Evolutionary conservation across 2,888 invertebrate genomes (phyloP).

Genomic region (Drosophila kuntzei): DNA sequence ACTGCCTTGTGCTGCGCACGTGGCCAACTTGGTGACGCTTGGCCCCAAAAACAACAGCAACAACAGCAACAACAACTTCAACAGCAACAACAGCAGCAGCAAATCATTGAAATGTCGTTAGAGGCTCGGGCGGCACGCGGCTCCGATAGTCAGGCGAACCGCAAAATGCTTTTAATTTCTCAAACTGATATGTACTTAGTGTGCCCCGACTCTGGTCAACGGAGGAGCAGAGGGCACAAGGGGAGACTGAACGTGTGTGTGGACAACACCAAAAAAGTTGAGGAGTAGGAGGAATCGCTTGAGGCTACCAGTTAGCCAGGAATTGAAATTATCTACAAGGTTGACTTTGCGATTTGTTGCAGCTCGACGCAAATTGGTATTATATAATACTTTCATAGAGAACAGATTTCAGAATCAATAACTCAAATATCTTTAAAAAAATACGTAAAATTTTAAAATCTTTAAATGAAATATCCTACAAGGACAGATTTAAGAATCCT

Average conservation of each 20-base stretch:
- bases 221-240: not conserved
- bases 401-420: not conserved
- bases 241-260: slow-evolving; percentile 9
- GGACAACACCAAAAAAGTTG: slow-evolving; percentile 12
- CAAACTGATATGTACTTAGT: slow-evolving; percentile 75
- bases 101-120: slow-evolving; percentile 82
- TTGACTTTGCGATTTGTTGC: slow-evolving; percentile 4
- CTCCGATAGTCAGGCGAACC: slow-evolving; percentile 72
- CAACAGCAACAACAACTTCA: slow-evolving; percentile 39
- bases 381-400: not conserved
- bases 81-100: slow-evolving; percentile 41
- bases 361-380: slow-evolving; percentile 1
- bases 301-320: slow-evolving; percentile 2
- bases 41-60: slow-evolving; percentile 55
- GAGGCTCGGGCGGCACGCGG: slow-evolving; percentile 74
- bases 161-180: slow-evolving; percentile 82
- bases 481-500: not conserved
- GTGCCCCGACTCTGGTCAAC: slow-evolving; percentile 3
- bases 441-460: not conserved
- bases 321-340: slow-evolving; percentile 6
- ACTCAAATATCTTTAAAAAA: not conserved
- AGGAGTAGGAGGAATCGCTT: slow-evolving; percentile 8
- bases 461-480: not conserved
- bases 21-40: slow-evolving; percentile 74
- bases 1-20: slow-evolving; percentile 77